Base-by-base conservation (phyloP, 2,888 invertebrate genomes). In the Teinopalpus imperialis region DNA sequence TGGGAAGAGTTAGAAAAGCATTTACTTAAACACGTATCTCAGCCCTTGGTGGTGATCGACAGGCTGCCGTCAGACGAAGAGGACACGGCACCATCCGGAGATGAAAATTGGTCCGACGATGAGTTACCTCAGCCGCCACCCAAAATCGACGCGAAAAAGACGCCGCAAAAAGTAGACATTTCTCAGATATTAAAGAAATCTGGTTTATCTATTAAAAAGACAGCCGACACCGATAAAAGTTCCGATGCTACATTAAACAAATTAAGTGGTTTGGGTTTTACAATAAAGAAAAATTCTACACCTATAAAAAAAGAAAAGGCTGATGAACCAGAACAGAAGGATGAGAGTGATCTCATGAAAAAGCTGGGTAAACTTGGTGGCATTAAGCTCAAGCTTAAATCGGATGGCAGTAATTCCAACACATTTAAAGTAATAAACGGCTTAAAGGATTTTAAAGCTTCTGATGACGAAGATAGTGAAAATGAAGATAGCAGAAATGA, bases 51-150 rank as follows among this genome's bases (percentile, higher is more conserved):
- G 43, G 67, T 83, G 29, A 55, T 91, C 51, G 76, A 83, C 57
- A 86, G 80, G 61, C 79, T 89, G 67, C 87, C 88, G 52, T 90
- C 91, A 66, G 76, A 91, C 88, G 81, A 81, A 71, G 77, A 91
- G 80, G 80, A 82, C 46, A 63, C 61, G 27, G 63, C 69, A 53
- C 70, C 64, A 3, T 83, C 81, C 4, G 85, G 74, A 59, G 85
- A 87, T 63, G 86, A 86, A 42, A 75, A 81, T 55, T 88, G 83
- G 83, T 78, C 83, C 0, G 89, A 88, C 44, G 86, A 87, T 24
- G 88, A 88, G 23, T 77, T 72, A n/a, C 57, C 57, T 12, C 56
- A 67, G 2, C 57, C 62, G 8, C 58, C 67, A 37, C 59, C 63
- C 12, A 65, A 64, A 49, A 39, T 61, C 14, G 51, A 56, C 24